These are phyloP conservation scores for Channa maculata DNA, from an alignment of 2,113 vertebrate species.

Conservation along the genomic window DNA sequence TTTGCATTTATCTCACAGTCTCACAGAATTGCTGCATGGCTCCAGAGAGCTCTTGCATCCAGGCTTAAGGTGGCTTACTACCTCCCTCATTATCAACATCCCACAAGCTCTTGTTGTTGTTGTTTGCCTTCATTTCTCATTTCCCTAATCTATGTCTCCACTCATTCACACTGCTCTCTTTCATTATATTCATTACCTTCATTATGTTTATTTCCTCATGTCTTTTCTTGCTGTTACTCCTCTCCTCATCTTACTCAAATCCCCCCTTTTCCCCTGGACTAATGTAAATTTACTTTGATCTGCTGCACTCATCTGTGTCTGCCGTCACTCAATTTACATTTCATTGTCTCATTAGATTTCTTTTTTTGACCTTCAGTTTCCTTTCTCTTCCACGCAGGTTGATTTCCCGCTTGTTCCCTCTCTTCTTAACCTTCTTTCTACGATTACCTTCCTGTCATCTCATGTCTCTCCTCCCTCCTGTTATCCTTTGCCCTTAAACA, in stretches of 20 bases:
- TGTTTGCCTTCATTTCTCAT: slow-evolving; percentile 5
- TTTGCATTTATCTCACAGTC: too few species aligned
- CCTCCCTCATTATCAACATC: slow-evolving; percentile 12
- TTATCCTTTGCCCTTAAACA: neutral
- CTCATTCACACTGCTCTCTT: too few species aligned
- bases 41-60: too few species aligned
- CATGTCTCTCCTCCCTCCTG: neutral
- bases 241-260: slow-evolving; percentile 39
- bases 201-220: too few species aligned
- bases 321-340: neutral
- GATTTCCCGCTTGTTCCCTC: neutral
- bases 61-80: slow-evolving; percentile 7
- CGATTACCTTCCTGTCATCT: slow-evolving; percentile 44
- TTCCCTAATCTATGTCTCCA: neutral
- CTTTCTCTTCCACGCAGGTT: neutral
- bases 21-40: too few species aligned
- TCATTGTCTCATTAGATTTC: neutral
- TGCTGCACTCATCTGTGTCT: slow-evolving; percentile 5
- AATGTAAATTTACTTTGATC: slow-evolving; percentile 27
- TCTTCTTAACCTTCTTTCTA: too few species aligned
- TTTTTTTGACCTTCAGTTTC: neutral
- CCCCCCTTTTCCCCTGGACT: neutral
- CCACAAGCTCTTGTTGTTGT: neutral
- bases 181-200: too few species aligned
- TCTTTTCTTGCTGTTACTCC: neutral